Evolutionary conservation across 2,888 invertebrate genomes (phyloP).

Genomic region (Diadegma fenestrale): DNA sequence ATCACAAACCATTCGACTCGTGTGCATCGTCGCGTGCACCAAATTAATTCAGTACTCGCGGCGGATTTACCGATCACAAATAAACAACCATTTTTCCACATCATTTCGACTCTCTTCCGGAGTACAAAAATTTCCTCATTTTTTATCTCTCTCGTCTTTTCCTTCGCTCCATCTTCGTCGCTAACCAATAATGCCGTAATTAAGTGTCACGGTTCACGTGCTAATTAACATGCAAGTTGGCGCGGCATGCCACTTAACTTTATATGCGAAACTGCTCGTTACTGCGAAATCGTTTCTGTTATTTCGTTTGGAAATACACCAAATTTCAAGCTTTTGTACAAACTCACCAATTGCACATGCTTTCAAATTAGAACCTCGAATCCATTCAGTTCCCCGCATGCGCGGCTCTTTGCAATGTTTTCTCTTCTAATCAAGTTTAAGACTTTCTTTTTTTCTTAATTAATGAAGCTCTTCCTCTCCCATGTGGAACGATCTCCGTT

Average conservation of each 20-base stretch:
- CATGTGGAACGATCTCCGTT: neutral
- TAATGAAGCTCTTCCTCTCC: neutral
- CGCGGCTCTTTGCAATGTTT: neutral
- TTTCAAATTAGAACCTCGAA: neutral
- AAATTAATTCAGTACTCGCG: conserved; percentile 40
- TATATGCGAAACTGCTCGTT: conserved; percentile 62
- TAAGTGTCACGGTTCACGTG: conserved; percentile 66
- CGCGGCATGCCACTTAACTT: conserved; percentile 39
- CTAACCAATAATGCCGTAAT: conserved; percentile 60
- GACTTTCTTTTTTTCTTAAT: neutral
- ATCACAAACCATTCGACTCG: conserved; percentile 47
- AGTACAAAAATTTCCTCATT: conserved; percentile 31
- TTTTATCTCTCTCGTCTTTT: neutral
- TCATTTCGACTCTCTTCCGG: conserved; percentile 53
- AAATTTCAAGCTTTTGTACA: neutral
- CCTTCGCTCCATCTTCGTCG: neutral
- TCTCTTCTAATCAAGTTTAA: neutral
- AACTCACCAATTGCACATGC: neutral
- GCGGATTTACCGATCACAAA: conserved; percentile 30
- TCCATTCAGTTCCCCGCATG: neutral
- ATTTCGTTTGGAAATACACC: conserved; percentile 42
- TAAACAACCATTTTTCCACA: conserved; percentile 26
- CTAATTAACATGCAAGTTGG: conserved; percentile 71
- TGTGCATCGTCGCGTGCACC: conserved; percentile 48
- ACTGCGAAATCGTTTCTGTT: conserved; percentile 41